Evolutionary conservation across 2,797 vertebrate genomes (phyloP).

Genomic region (Betta splendens): DNA sequence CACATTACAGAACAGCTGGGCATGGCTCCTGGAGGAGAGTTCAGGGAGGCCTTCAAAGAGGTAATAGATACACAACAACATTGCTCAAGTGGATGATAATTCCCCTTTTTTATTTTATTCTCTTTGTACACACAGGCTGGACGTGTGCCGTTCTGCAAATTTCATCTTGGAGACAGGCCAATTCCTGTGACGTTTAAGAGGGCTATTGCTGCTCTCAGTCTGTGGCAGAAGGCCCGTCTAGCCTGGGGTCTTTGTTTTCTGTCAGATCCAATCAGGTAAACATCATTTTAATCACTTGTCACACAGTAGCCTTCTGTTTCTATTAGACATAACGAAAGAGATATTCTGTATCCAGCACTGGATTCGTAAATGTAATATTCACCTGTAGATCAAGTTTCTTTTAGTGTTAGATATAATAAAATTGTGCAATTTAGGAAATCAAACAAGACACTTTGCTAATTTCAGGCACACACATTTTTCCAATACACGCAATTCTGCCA

Average conservation of each 20-base stretch:
- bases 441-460: background rate
- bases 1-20: conserved; percentile 98
- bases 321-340: background rate
- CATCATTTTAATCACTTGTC: background rate
- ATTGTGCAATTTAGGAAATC: background rate
- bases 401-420: too few species aligned
- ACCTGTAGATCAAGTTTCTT: background rate
- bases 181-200: conserved; percentile 98
- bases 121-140: conserved; percentile 83
- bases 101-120: background rate
- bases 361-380: background rate
- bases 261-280: conserved; percentile 97
- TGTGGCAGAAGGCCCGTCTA: conserved; percentile 97
- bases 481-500: conserved; percentile 19
- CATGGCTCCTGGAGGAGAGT: conserved; percentile 98
- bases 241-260: conserved; percentile 98
- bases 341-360: background rate
- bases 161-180: conserved; percentile 96
- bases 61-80: conserved; percentile 64
- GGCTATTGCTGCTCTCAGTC: conserved; percentile 95
- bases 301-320: background rate
- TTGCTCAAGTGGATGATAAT: background rate
- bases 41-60: conserved; percentile 98
- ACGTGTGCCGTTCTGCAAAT: conserved; percentile 97
- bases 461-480: conserved; percentile 21